Conservation (phyloP, 2,888 invertebrate genomes). For the Nemurella pictetii region DNA sequence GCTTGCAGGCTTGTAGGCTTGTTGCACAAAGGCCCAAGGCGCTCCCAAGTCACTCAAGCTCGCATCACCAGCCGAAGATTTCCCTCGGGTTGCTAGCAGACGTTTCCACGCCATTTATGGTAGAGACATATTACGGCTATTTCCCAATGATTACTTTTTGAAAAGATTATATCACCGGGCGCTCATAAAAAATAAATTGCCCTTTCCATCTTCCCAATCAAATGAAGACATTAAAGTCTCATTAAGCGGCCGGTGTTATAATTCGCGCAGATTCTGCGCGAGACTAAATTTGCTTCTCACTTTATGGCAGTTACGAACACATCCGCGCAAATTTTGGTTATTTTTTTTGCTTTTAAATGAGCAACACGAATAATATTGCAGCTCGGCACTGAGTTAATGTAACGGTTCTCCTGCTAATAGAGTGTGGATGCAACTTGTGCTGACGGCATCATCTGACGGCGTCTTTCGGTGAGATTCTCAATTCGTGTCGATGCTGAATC, state of each 20-base stretch:
- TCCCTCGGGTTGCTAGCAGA: neutral
- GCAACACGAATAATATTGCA: neutral
- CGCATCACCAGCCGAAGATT: neutral
- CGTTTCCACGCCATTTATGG: neutral
- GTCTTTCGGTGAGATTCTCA: too few species aligned
- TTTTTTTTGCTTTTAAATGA: neutral
- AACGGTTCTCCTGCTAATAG: neutral
- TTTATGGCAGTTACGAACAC: neutral
- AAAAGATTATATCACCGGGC: neutral
- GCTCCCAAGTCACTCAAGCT: neutral
- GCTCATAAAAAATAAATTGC: neutral
- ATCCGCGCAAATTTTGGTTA: neutral
- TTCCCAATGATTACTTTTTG: neutral
- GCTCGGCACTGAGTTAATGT: neutral
- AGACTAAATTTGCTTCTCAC: neutral
- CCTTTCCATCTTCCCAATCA: slow-evolving; percentile 19
- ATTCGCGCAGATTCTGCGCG: neutral
- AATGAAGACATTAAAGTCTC: slow-evolving; percentile 27
- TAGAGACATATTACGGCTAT: neutral
- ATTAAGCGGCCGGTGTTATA: neutral
- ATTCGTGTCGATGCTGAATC: too few species aligned
- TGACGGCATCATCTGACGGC: neutral
- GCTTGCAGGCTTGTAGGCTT: too few species aligned
- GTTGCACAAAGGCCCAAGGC: neutral
- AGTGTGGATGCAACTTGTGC: neutral